These are phyloP conservation scores for Choreutis nemorana DNA, from an alignment of 2,888 invertebrate genomes.

Conservation along the genomic window DNA sequence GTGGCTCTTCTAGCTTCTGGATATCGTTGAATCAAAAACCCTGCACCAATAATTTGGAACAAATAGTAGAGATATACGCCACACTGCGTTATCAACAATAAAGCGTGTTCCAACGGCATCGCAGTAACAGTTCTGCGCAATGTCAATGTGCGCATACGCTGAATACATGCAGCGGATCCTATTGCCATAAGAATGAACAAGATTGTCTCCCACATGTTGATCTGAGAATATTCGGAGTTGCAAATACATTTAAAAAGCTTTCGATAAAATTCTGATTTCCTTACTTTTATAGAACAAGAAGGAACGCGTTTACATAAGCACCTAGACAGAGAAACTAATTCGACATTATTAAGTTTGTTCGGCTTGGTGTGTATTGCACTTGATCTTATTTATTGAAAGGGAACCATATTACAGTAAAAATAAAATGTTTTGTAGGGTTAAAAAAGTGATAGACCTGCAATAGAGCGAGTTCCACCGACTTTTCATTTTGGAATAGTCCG, in stretches of 20 bases:
- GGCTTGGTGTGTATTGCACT: too few species aligned
- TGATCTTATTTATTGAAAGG: too few species aligned
- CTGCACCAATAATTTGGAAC: conserved; percentile 79
- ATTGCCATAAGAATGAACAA: conserved; percentile 48
- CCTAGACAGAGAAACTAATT: too few species aligned
- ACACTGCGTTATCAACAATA: conserved; percentile 79
- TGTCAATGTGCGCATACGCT: conserved; percentile 42
- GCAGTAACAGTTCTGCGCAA: conserved; percentile 33
- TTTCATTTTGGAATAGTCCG: conserved; percentile 64
- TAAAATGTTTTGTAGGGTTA: background rate
- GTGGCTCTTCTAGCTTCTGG: conserved; percentile 42
- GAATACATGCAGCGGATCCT: conserved; percentile 47
- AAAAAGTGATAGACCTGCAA: conserved; percentile 51
- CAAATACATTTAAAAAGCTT: too few species aligned
- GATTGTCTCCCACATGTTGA: conserved; percentile 65
- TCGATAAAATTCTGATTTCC: too few species aligned
- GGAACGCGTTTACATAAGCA: too few species aligned
- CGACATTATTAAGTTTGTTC: too few species aligned
- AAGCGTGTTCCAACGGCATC: conserved; percentile 71
- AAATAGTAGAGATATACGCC: conserved; percentile 82
- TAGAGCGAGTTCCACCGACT: conserved; percentile 66
- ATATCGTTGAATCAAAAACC: conserved; percentile 55
- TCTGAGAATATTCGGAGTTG: conserved; percentile 33
- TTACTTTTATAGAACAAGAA: too few species aligned
- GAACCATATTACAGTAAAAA: too few species aligned